A percentile compares a stretch with the other conserved stretches of the same genome.
phyloP scores from a whole-genome alignment of 1,140 invertebrate species.

The Drosophila kohkoa region DNA sequence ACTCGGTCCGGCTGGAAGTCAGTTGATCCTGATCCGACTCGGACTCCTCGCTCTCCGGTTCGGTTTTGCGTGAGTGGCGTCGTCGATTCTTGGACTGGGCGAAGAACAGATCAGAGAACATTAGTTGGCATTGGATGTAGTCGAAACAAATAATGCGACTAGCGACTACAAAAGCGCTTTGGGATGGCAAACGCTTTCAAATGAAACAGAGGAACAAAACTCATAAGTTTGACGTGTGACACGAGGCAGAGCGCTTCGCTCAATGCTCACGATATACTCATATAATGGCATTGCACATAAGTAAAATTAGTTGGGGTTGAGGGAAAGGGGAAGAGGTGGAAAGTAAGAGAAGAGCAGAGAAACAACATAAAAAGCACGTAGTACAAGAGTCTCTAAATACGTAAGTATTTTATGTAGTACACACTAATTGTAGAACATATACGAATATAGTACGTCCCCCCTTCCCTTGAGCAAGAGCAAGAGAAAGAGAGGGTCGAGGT shows the following conservation, averaged over 20 bases:
- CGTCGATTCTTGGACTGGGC: constrained; percentile 85
- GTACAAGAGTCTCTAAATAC: constrained; percentile 48
- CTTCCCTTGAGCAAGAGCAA: constrained; percentile 20
- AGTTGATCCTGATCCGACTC: constrained; percentile 91
- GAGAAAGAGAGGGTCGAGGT: constrained; percentile 17
- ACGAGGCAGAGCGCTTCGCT: constrained; percentile 47
- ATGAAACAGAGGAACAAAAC: constrained; percentile 34
- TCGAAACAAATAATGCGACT: constrained; percentile 25
- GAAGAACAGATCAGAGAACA: constrained; percentile 69
- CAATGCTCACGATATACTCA: constrained; percentile 30
- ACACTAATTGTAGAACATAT: constrained; percentile 57
- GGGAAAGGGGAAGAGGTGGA: not conserved
- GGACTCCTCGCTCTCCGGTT: constrained; percentile 90
- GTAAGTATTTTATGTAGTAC: constrained; percentile 12
- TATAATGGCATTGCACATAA: constrained; percentile 67
- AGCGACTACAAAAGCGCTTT: constrained; percentile 75
- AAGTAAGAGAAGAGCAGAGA: constrained; percentile 56
- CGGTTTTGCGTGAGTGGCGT: constrained; percentile 87
- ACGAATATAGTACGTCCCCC: not conserved
- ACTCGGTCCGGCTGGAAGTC: constrained; percentile 90
- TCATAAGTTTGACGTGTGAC: constrained; percentile 60
- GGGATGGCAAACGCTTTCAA: constrained; percentile 62
- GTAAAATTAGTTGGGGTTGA: constrained; percentile 28
- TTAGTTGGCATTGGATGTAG: constrained; percentile 43
- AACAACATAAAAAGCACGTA: constrained; percentile 77